These are phyloP conservation scores for Dendrophyllia cribrosa DNA, from an alignment of 64 coral and sea anemone species.

Conservation along the genomic window DNA sequence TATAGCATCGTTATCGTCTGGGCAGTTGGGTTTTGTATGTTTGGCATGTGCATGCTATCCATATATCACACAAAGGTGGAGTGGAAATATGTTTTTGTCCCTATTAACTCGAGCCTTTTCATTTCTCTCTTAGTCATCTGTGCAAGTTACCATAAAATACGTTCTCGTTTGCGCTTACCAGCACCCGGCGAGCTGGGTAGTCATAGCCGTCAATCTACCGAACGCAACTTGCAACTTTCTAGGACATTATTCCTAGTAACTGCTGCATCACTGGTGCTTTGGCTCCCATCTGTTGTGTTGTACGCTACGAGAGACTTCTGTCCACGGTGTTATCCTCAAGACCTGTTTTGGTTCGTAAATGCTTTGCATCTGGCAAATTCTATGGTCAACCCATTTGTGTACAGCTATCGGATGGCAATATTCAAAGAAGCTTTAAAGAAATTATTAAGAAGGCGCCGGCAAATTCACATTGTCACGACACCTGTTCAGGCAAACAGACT, in stretches of 20 bases:
- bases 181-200: neutral
- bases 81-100: neutral
- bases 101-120: neutral
- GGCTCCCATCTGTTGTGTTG: neutral
- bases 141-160: neutral
- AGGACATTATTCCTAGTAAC: neutral
- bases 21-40: neutral
- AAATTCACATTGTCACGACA: neutral
- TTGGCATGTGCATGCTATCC: neutral
- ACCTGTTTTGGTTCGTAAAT: neutral
- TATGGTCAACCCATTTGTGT: constrained; percentile 11
- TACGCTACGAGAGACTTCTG: neutral
- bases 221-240: neutral
- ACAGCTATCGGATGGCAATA: neutral
- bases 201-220: neutral
- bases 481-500: too few species aligned
- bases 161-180: neutral
- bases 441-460: neutral
- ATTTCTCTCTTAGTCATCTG: neutral
- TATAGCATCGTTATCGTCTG: neutral
- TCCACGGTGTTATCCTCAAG: neutral
- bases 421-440: constrained; percentile 1
- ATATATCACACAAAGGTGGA: neutral
- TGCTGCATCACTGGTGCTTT: constrained; percentile 1
- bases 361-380: neutral